These are phyloP conservation scores for Brachionus angularis DNA, from an alignment of 1,140 invertebrate genomes.

Conservation along the genomic window DNA sequence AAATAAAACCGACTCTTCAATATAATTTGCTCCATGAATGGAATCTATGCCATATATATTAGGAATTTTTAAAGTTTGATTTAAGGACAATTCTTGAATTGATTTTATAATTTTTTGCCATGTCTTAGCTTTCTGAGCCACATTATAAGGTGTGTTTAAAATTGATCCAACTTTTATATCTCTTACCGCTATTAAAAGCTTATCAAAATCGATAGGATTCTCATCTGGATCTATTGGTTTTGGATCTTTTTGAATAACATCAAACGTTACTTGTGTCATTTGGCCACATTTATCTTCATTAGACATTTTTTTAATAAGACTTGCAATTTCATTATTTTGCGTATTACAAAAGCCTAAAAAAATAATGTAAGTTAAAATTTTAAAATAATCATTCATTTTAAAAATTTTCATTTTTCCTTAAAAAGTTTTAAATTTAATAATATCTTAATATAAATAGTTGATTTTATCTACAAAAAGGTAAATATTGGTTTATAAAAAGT, in stretches of 20 bases:
- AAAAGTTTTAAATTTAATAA: too few relatives aligned
- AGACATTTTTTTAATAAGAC: background rate
- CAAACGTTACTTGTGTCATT: background rate
- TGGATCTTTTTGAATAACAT: background rate
- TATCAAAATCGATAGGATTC: background rate
- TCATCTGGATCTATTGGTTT: background rate
- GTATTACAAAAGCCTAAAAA: too few relatives aligned
- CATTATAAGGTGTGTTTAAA: background rate
- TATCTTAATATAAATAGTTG: too few relatives aligned
- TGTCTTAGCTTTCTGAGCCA: background rate
- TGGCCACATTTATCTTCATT: constrained; percentile 10
- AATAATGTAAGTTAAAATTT: too few relatives aligned
- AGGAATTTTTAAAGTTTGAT: background rate
- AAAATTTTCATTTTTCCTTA: too few relatives aligned
- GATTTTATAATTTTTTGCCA: background rate
- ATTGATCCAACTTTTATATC: background rate
- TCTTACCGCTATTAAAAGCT: background rate
- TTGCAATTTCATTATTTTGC: too few relatives aligned
- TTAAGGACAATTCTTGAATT: background rate
- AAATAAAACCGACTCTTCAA: background rate
- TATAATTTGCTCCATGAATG: constrained; percentile 8
- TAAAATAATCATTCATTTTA: too few relatives aligned
- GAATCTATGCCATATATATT: background rate
- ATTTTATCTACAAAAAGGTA: too few relatives aligned
- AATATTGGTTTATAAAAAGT: too few relatives aligned